Conservation (phyloP, 2,797 vertebrate genomes). For the Chelmon rostratus region DNA sequence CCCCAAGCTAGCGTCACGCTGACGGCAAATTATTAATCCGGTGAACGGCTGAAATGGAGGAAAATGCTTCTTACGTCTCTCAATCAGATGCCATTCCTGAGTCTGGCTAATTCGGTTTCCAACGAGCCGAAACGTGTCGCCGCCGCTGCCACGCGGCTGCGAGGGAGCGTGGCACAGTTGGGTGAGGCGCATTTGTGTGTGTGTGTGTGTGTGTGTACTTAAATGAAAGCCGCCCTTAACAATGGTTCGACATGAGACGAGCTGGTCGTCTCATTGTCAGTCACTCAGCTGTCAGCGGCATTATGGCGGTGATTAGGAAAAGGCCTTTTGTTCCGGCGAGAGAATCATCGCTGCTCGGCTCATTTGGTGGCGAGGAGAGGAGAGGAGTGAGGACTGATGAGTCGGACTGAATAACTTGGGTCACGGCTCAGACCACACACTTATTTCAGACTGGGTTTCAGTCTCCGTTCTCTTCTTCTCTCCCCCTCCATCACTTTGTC, state of each 20-base stretch:
- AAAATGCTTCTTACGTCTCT: conserved; percentile 21
- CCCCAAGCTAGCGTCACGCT: conserved; percentile 28
- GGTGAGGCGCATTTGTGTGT: conserved; percentile 2
- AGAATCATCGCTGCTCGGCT: conserved; percentile 60
- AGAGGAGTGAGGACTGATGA: conserved; percentile 41
- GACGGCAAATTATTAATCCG: conserved; percentile 51
- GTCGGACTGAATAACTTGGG: conserved; percentile 48
- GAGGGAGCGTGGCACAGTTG: background rate
- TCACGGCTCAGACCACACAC: conserved; percentile 25
- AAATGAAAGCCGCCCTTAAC: conserved; percentile 59
- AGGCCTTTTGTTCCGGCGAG: conserved; percentile 63
- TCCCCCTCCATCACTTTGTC: background rate
- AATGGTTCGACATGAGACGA: conserved; percentile 67
- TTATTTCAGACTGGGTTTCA: conserved; percentile 18
- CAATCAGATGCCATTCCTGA: conserved; percentile 28
- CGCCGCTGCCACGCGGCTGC: conserved; percentile 20
- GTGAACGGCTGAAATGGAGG: conserved; percentile 35
- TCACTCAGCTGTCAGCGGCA: conserved; percentile 73
- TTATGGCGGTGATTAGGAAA: conserved; percentile 75
- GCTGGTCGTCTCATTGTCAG: conserved; percentile 73
- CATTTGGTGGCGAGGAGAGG: conserved; percentile 40
- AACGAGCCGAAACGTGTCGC: conserved; percentile 18
- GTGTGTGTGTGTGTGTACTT: conserved; percentile 9
- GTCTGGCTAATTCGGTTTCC: conserved; percentile 36
- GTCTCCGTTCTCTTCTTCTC: conserved; percentile 24